Percentiles rank a stretch among this genome's conserved stretches.
These are phyloP conservation scores for Eonycteris spelaea DNA, from an alignment of 2,113 vertebrate genomes.

Conservation along the genomic window DNA sequence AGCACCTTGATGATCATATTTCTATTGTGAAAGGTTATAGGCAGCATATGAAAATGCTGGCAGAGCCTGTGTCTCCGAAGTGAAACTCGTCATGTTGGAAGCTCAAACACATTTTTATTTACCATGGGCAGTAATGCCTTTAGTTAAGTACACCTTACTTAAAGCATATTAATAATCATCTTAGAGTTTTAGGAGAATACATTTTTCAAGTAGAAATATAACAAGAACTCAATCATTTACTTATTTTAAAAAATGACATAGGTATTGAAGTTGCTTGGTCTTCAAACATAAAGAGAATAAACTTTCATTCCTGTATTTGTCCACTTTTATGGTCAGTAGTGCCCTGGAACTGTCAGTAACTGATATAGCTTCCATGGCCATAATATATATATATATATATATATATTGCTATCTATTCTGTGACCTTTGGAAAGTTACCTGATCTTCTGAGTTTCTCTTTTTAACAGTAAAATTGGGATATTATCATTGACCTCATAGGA, in stretches of 20 bases:
- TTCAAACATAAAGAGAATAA: neutral
- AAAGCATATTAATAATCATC: neutral
- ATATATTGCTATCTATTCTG: neutral
- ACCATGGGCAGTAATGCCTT: neutral
- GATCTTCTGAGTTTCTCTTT: neutral
- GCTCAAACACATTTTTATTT: conserved; percentile 36
- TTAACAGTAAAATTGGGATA: neutral
- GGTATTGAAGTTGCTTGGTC: neutral
- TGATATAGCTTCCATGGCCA: neutral
- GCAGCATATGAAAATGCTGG: neutral
- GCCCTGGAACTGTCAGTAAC: neutral
- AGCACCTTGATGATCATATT: neutral
- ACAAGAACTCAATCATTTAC: neutral
- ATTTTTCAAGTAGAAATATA: conserved; percentile 3
- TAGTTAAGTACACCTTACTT: neutral
- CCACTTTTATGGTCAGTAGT: neutral
- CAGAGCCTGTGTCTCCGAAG: neutral
- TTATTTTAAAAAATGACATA: neutral
- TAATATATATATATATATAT: neutral
- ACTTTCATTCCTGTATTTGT: neutral
- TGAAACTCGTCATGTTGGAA: neutral
- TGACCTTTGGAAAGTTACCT: neutral
- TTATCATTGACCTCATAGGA: neutral
- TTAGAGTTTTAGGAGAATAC: neutral
- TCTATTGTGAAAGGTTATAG: conserved; percentile 36